Evolutionary conservation across 2,888 invertebrate species (phyloP), one percentile per base, ranked within the genome.

Genomic region (Patella ulyssiponensis): DNA sequence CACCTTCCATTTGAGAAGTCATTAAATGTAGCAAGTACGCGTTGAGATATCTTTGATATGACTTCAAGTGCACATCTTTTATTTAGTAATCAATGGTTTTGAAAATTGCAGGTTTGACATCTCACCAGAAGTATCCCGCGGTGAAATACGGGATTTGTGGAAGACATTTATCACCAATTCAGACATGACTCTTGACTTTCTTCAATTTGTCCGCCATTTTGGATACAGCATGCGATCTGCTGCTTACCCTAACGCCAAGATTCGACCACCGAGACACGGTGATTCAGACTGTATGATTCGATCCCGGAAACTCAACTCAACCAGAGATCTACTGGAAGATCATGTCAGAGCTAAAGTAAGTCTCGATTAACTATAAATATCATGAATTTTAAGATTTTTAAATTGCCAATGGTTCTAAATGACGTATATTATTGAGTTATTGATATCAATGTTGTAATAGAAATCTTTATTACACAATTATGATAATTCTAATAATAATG

Each of bases 171-270:
- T 91, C 81, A 89, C 90, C 44, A 91, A 91, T 84, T 84, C 87
- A 20, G 89, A 91, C 82, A 88, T 89, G 77, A 90, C 90, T 0
- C 82, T 91, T 51, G 91, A 91, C 75, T 91, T 87, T 79, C 83
- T 84, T 58, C 88, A 92, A 84, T 92, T 92, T 86, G 85, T 90
- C 33, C 87, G 92, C 51, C 90, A 91, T 81, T 92, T 92, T 84
- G 91, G 91, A 20, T 91, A 90, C 84, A 89, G 90, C 33, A 83
- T 86, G 77, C 85, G 84, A 69, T 90, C 91, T 5, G 91, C 91
- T 15, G 85, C 90, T 15, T 91, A 88, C 86, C 90, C 91, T n/a
- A 92, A 91, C 82, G 90, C 92, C 79, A 91, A 91, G 82, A 80
- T 88, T 53, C 81, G 82, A 52, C 91, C 91, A 3, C 92, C 92